Base-by-base conservation (phyloP, 1,140 invertebrate species). In the Megalopta genalis region DNA sequence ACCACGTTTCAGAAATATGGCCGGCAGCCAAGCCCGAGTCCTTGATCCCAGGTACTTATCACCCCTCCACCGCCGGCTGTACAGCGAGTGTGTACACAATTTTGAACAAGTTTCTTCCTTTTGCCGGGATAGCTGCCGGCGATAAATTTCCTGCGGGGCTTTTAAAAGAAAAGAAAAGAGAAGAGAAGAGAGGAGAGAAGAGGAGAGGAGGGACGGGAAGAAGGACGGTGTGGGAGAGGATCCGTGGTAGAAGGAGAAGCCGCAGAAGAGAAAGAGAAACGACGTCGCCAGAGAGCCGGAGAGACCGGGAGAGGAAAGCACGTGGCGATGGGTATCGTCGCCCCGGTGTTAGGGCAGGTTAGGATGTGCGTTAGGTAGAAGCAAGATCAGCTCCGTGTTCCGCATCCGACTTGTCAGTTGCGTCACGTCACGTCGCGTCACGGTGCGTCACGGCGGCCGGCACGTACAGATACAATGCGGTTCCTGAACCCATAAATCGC, bases 401-500 rank as follows among this genome's bases (percentile, higher is more conserved):
- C 88, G 83, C 84, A 86, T 88, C 85, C 90, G 89, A 91, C 91
- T 90, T 77, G 89, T 78, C 76, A 78, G 76, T 78, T 78, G 54
- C 65, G 65, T 76, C 65, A 68, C 74, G 88, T 90, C 88, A 89
- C 81, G 83, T 88, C 77, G 69, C 80, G 87, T 91, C 88, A 88
- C 82, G 81, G 80, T 65, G 70, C 59, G 67, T 69, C 66, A 71
- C 27, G 27, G 63, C 39, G 87, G 84, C 74, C 78, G 79, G 73
- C 75, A 84, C 80, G 76, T 72, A 83, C 82, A 66, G 81, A 89
- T 85, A 91, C 89, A 88, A 89, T 90, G 86, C 80, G 86, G 80
- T 83, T 75, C 86, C 84, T 68, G 74, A 57, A 77, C 66, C 77
- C 87, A 92, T 92, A 93, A 92, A 93, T 93, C 89, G 74, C 70